A percentile compares a stretch with the other conserved stretches of the same genome.
These are phyloP conservation scores for Argyresthia albistria DNA, from an alignment of 2,888 invertebrate genomes.

Conservation along the genomic window DNA sequence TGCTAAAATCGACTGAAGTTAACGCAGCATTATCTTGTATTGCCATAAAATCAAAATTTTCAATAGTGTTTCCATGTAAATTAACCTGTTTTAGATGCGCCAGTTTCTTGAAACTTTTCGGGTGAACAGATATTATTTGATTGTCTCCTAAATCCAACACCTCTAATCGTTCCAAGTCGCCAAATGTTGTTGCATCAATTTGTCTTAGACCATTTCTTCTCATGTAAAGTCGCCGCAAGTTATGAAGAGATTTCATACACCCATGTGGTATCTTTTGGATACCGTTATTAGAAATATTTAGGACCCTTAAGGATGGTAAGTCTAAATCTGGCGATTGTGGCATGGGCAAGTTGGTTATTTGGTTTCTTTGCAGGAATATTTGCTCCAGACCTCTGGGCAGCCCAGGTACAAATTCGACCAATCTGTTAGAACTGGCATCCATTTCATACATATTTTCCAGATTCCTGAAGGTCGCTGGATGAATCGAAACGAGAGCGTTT, in stretches of 20 bases:
- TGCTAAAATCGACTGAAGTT: slow-evolving; percentile 80
- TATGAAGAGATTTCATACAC: slow-evolving; percentile 76
- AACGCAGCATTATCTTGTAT: slow-evolving; percentile 77
- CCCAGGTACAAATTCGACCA: slow-evolving; percentile 84
- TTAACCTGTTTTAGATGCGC: slow-evolving; percentile 78
- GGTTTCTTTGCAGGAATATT: slow-evolving; percentile 79
- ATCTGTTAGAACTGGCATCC: slow-evolving; percentile 80
- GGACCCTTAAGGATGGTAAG: slow-evolving; percentile 79
- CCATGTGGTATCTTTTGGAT: slow-evolving; percentile 79
- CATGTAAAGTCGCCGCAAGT: slow-evolving; percentile 78
- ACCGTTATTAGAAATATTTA: slow-evolving; percentile 83
- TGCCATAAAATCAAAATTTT: slow-evolving; percentile 77
- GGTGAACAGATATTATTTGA: slow-evolving; percentile 77
- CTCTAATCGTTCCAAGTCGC: slow-evolving; percentile 79
- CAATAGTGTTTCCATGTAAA: slow-evolving; percentile 82
- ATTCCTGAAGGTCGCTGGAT: slow-evolving; percentile 83
- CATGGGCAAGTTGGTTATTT: slow-evolving; percentile 76
- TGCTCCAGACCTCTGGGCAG: slow-evolving; percentile 84
- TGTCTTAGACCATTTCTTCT: slow-evolving; percentile 81
- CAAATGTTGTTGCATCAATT: slow-evolving; percentile 79
- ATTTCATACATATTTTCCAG: slow-evolving; percentile 83
- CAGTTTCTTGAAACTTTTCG: slow-evolving; percentile 76
- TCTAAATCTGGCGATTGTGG: slow-evolving; percentile 78
- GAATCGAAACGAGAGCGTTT: slow-evolving; percentile 79
- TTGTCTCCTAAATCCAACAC: slow-evolving; percentile 83